These are phyloP conservation scores for Copsychus sechellarum DNA, from an alignment of 2,113 vertebrate genomes.

Conservation along the genomic window DNA sequence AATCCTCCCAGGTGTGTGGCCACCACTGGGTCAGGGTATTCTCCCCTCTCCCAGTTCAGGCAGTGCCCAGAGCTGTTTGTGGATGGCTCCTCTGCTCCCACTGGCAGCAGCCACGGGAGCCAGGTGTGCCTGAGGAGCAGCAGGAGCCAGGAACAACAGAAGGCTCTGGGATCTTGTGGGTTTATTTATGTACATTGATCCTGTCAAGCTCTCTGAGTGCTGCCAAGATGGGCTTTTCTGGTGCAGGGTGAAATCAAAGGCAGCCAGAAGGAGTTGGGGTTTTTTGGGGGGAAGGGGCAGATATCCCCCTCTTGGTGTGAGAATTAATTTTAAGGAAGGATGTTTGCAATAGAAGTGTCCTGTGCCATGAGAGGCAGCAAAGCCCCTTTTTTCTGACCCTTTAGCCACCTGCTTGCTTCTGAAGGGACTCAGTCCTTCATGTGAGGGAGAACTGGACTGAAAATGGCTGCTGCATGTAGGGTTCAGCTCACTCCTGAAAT, in stretches of 20 bases:
- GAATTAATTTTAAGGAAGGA: neutral
- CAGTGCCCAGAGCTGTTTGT: neutral
- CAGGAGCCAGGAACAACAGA: neutral
- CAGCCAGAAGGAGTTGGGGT: neutral
- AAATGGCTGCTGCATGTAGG: neutral
- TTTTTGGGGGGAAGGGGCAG: neutral
- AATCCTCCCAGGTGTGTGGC: neutral
- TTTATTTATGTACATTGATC: neutral
- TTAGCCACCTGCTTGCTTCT: neutral
- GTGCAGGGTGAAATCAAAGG: neutral
- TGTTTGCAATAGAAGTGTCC: neutral
- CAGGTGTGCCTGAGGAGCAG: neutral
- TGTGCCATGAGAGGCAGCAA: neutral
- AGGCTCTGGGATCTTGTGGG: neutral
- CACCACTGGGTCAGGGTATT: fast-evolving
- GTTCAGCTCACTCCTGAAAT: neutral
- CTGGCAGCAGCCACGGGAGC: neutral
- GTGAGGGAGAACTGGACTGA: neutral
- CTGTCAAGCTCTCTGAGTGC: neutral
- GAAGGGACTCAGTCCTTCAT: neutral
- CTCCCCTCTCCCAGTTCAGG: neutral
- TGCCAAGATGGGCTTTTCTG: neutral
- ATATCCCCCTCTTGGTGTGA: neutral
- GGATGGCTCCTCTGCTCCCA: neutral
- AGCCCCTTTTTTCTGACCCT: neutral